These are phyloP conservation scores for Origma solitaria DNA, from an alignment of 2,113 vertebrate species.

Conservation along the genomic window DNA sequence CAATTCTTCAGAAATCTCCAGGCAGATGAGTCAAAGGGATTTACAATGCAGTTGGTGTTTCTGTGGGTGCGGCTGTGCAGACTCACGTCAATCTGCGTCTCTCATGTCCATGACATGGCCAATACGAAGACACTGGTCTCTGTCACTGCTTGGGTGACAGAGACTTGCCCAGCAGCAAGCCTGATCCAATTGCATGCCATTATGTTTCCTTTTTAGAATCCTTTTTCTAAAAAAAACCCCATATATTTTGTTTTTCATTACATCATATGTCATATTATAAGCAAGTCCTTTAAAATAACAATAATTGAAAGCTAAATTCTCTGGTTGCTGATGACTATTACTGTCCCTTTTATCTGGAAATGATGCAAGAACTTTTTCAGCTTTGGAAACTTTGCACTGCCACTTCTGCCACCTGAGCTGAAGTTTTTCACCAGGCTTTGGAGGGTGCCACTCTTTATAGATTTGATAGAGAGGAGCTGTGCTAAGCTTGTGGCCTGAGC, in stretches of 20 bases:
- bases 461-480: not conserved
- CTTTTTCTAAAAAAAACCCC: not conserved
- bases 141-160: not conserved
- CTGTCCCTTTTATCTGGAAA: not conserved
- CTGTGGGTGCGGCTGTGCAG: not conserved
- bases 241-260: not conserved
- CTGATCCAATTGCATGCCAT: not conserved
- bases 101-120: fast-evolving
- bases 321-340: not conserved
- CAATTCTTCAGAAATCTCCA: not conserved
- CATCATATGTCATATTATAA: not conserved
- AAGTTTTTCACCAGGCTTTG: not conserved
- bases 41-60: not conserved
- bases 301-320: not conserved
- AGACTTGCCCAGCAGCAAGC: not conserved
- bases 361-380: not conserved
- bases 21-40: not conserved
- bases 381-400: not conserved
- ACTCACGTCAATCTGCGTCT: not conserved
- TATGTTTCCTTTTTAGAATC: not conserved
- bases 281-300: not conserved
- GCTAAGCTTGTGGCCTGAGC: not conserved
- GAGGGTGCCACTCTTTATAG: not conserved
- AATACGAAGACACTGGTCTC: not conserved
- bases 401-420: not conserved